Evolutionary conservation across 1,140 invertebrate genomes (phyloP).

Genomic region (Drosophila trapezifrons): DNA sequence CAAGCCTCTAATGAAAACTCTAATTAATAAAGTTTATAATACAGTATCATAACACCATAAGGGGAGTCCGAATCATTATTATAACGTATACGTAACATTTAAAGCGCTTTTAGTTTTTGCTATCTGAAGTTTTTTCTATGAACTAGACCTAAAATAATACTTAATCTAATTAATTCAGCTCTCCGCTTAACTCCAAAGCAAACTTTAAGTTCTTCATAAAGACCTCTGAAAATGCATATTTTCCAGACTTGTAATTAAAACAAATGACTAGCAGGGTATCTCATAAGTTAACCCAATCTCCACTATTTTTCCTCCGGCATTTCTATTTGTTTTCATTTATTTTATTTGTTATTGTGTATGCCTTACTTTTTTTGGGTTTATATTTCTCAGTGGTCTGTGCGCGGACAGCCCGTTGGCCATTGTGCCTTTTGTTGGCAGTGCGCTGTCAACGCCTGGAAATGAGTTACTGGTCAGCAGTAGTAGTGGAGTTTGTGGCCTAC

Average conservation of each 20-base stretch:
- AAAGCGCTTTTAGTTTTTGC: no score
- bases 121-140: no score
- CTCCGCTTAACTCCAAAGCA: not conserved
- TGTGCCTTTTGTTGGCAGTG: slow-evolving; percentile 27
- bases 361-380: slow-evolving; percentile 33
- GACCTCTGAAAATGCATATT: not conserved
- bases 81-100: no score
- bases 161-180: no score
- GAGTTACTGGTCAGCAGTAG: slow-evolving; percentile 16
- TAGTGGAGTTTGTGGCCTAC: slow-evolving; percentile 31
- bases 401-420: slow-evolving; percentile 31
- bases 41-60: no score
- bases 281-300: no score
- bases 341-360: slow-evolving; percentile 36
- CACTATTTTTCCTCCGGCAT: not conserved
- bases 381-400: slow-evolving; percentile 20
- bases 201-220: not conserved
- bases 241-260: no score
- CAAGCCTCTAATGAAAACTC: no score
- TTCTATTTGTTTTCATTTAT: slow-evolving; percentile 37
- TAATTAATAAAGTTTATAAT: no score
- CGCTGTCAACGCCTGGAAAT: slow-evolving; percentile 29
- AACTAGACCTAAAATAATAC: no score
- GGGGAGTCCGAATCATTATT: no score
- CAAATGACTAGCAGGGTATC: slow-evolving; percentile 14